Conservation (phyloP, 2,888 invertebrate species). For the Leptopterna dolabrata region DNA sequence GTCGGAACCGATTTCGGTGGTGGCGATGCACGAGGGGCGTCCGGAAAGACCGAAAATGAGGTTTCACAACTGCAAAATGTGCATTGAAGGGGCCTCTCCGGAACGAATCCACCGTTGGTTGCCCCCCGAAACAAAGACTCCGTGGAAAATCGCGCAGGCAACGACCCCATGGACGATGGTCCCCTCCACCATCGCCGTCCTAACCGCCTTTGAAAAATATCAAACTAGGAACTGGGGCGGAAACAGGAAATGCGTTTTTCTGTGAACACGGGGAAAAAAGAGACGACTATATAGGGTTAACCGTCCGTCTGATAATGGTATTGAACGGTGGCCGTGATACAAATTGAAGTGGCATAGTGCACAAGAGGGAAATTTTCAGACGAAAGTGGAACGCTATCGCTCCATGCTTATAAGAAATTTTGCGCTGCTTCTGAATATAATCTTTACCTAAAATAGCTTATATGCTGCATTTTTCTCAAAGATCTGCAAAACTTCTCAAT, state of each 20-base stretch:
- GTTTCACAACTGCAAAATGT: conserved; percentile 6
- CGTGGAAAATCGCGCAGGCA: conserved; percentile 8
- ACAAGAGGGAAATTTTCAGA: too few relatives aligned
- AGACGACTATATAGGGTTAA: too few relatives aligned
- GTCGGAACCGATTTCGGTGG: not conserved
- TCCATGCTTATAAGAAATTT: too few relatives aligned
- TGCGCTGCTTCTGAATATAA: too few relatives aligned
- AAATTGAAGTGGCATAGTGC: too few relatives aligned
- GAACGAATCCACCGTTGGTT: conserved; percentile 15
- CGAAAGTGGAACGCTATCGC: too few relatives aligned
- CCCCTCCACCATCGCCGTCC: not conserved
- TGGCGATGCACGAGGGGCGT: not conserved
- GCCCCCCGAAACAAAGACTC: not conserved
- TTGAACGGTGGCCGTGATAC: too few relatives aligned
- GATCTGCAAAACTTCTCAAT: too few relatives aligned
- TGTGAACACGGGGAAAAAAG: not conserved
- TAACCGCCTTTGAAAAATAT: not conserved
- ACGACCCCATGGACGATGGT: not conserved
- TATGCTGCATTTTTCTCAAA: too few relatives aligned
- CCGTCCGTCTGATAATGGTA: too few relatives aligned
- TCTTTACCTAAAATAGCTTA: too few relatives aligned
- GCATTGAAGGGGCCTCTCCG: not conserved
- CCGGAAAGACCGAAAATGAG: not conserved
- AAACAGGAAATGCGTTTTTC: conserved; percentile 20
- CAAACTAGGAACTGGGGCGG: conserved; percentile 15